phyloP scores from a whole-genome alignment of 2,113 vertebrate species.

The Ardeotis arabs region DNA sequence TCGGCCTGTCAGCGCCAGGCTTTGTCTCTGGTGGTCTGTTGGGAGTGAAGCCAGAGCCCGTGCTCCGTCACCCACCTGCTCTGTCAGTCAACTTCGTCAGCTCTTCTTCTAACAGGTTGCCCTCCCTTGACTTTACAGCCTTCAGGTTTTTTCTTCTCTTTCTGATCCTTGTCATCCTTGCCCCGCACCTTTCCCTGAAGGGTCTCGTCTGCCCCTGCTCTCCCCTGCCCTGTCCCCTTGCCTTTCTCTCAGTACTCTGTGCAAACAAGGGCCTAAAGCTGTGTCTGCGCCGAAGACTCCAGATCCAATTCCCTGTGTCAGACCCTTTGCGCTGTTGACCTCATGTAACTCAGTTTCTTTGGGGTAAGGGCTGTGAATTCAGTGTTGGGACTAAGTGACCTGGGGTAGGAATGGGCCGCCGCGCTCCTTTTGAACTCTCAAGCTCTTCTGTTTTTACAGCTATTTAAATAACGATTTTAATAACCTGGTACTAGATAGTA shows the following conservation, averaged over 20 bases:
- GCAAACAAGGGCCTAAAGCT: not conserved
- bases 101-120: not conserved
- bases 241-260: not conserved
- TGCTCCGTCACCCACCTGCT: not conserved
- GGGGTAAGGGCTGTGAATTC: not conserved
- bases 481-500: not conserved
- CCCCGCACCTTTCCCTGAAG: not conserved
- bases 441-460: not conserved
- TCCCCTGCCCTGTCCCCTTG: not conserved
- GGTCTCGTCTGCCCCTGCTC: too few species aligned
- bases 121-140: not conserved
- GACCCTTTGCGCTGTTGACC: not conserved
- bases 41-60: not conserved
- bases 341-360: not conserved
- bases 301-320: not conserved
- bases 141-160: not conserved
- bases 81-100: not conserved
- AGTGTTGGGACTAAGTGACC: not conserved
- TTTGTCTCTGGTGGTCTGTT: not conserved
- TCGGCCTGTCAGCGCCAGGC: rapidly evolving
- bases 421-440: not conserved
- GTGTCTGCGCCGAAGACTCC: rapidly evolving
- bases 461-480: not conserved
- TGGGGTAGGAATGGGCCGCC: not conserved
- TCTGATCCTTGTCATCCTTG: not conserved